phyloP scores from a whole-genome alignment of 2,888 invertebrate species.

The Ornithoptera priamus region DNA sequence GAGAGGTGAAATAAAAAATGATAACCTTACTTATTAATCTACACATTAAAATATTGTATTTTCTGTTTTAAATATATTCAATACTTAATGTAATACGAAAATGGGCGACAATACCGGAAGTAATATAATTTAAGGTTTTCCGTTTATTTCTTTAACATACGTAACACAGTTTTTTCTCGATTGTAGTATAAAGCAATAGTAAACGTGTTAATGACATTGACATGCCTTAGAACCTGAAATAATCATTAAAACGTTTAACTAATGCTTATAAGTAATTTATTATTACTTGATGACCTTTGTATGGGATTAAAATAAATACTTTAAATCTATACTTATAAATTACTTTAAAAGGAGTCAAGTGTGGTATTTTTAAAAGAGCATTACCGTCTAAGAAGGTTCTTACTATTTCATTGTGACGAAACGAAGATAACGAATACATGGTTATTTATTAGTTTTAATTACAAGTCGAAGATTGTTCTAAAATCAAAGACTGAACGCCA shows the following conservation, averaged over 20 bases:
- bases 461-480: no score
- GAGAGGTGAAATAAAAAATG: no score
- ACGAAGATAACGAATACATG: conserved; percentile 48
- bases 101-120: conserved; percentile 47
- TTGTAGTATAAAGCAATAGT: background rate
- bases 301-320: no score
- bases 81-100: background rate
- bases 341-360: background rate
- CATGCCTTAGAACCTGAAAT: background rate
- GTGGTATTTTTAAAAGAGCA: background rate
- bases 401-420: conserved; percentile 39
- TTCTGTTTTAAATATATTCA: no score
- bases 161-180: conserved; percentile 43
- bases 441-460: conserved; percentile 11
- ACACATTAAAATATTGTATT: no score
- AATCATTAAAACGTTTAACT: background rate
- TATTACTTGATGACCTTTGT: background rate
- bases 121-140: conserved; percentile 66
- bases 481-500: no score
- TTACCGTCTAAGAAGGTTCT: background rate
- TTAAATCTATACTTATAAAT: background rate
- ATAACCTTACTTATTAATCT: no score
- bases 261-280: background rate
- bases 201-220: background rate
- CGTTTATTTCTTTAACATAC: conserved; percentile 64